phyloP scores from a whole-genome alignment of 2,113 vertebrate species.

The Lamprotornis superbus region DNA sequence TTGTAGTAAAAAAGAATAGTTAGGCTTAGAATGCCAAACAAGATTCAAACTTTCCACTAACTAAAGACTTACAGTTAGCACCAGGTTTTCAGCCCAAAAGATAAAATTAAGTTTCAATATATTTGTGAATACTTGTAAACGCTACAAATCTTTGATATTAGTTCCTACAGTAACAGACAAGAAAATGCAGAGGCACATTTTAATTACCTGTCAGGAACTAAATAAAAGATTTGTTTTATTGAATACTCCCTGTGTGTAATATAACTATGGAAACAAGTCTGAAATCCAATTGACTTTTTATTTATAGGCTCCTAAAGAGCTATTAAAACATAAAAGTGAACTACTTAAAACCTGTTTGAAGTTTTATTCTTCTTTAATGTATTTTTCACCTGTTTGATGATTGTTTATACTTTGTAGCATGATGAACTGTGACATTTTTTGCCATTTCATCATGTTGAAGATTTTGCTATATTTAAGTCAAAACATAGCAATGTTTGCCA shows the following conservation, averaged over 20 bases:
- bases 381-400: slow-evolving; percentile 64
- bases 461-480: slow-evolving; percentile 33
- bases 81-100: slow-evolving; percentile 50
- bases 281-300: slow-evolving; percentile 74
- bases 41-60: slow-evolving; percentile 70
- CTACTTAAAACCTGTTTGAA: slow-evolving; percentile 67
- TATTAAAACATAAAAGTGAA: slow-evolving; percentile 63
- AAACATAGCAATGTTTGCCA: slow-evolving; percentile 9
- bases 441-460: slow-evolving; percentile 4
- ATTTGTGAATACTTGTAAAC: slow-evolving; percentile 62
- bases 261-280: slow-evolving; percentile 76
- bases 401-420: slow-evolving; percentile 49
- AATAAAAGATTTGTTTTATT: slow-evolving; percentile 80
- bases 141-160: slow-evolving; percentile 56
- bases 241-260: slow-evolving; percentile 74
- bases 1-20: slow-evolving; percentile 58
- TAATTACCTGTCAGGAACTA: slow-evolving; percentile 81
- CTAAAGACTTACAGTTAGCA: slow-evolving; percentile 27
- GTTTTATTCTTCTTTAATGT: slow-evolving; percentile 66
- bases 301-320: slow-evolving; percentile 76
- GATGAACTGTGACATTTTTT: slow-evolving; percentile 60
- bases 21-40: slow-evolving; percentile 31
- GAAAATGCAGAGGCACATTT: slow-evolving; percentile 69
- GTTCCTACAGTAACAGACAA: slow-evolving; percentile 61
- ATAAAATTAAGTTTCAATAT: slow-evolving; percentile 67